Base-by-base conservation (phyloP, 2,113 vertebrate species). In the Cyanistes caeruleus region DNA sequence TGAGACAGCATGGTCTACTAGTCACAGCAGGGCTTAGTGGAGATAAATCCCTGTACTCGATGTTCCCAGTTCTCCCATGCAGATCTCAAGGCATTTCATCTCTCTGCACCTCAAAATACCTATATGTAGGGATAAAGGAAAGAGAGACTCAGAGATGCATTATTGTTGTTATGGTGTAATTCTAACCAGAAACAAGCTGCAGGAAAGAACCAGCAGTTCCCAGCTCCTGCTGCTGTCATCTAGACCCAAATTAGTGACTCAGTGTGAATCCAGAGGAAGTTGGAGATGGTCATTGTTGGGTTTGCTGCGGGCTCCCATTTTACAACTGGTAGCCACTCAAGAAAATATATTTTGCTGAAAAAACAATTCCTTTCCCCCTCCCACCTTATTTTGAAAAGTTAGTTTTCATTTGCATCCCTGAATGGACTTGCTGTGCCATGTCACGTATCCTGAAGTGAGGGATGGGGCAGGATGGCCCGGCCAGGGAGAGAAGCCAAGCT, bases 1-100 rank as follows among this genome's bases (percentile, higher is more conserved):
- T 92, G 62, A 81, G 89, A 78, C 69, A 90, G 65, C 73, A 90
- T 56, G 86, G 91, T 96, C 77, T 95, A 25, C 91, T 84, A 60
- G 80, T 81, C 80, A 93, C 83, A 93, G 86, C 73, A 81, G 52
- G 33, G 35, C 73, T 89, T 75, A 70, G 68, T 48, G 76, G 44
- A 72, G 91, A 92, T 89, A 93, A 87, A 92, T 95, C 65, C 56
- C 56, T 84, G 64, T 91, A 22, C 84, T 90, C 59, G 56, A 78
- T 91, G 80, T 91, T 95, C 86, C 60, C 48, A 75, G 59, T 35
- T 68, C 91, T 95, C 68, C 77, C 33, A 60, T 10, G 2, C 73
- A 78, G 73, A 75, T 81, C 68, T 39, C 19, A 55, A 84, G 52
- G 52, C 17, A 0, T 92, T 95, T 93, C 68, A 89, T 56, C 68